Base-by-base conservation (phyloP, 2,888 invertebrate genomes). In the Masnerella sp. region DNA sequence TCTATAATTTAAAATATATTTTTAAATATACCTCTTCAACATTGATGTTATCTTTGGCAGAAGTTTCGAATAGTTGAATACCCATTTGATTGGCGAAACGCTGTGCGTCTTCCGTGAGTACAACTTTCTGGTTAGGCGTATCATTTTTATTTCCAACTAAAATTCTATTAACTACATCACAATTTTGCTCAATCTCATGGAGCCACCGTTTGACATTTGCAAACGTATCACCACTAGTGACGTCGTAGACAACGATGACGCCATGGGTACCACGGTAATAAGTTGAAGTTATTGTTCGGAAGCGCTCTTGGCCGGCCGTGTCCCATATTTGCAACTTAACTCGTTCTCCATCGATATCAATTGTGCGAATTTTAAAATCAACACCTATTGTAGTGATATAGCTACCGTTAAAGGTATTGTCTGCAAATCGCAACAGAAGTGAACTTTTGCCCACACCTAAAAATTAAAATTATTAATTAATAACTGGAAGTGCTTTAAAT, bases 301-400 rank as follows among this genome's bases (percentile, higher is more conserved):
- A 98, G 83, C 98, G 90, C 88, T 98, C 98, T 89, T 98, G 98
- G 0, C 98, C 98, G 67, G 98, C 97, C 28, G 98, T 98, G 89
- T 98, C 98, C 98, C 99, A 99, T 86, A 99, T 99, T 89, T 97
- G 97, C 78, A 97, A 90, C 89, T 97, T 97, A 49, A 97, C 96
- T 85, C 94, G 91, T 86, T 96, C 93, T 68, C 96, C 96, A 84
- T 96, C 95, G 82, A 97, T 92, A 86, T 93, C 94, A 81, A 99
- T 93, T 76, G 99, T 99, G 86, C 98, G 92, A 88, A 99, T 99
- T 91, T 99, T 99, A 89, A 99, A 99, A 90, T 99, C 99, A 56
- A 99, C 99, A 75, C 99, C 99, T 88, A 99, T 99, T 45, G 99
- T 99, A 69, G 99, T 99, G 87, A 99, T 99, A 88, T 96, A 96